Conservation (phyloP, 2,113 vertebrate genomes). For the Mesocricetus auratus region DNA sequence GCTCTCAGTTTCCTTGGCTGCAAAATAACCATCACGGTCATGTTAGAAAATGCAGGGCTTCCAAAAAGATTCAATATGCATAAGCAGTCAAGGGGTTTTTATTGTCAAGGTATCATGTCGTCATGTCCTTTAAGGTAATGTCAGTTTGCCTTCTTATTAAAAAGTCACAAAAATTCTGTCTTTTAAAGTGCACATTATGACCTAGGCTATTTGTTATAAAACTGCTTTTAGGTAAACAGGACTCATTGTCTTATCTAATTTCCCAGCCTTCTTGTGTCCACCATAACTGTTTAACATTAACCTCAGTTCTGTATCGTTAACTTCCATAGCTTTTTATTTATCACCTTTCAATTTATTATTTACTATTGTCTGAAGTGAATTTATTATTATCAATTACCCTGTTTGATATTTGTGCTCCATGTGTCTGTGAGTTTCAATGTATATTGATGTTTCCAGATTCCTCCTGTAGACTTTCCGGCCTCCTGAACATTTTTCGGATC, state of each 20-base stretch:
- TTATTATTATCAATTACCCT: not conserved
- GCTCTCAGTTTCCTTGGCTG: not conserved
- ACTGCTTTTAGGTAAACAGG: not conserved
- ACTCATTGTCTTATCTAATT: not conserved
- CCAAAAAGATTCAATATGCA: not conserved
- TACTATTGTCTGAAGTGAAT: no score
- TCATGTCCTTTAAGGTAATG: not conserved
- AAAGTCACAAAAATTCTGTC: not conserved
- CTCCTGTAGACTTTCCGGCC: not conserved
- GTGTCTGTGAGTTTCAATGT: not conserved
- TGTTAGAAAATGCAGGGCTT: not conserved
- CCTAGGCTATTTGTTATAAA: not conserved
- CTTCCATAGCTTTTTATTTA: not conserved
- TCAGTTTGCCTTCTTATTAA: not conserved
- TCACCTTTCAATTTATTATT: no score
- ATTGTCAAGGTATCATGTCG: not conserved
- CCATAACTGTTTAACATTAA: not conserved
- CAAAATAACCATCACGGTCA: not conserved
- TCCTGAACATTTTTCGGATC: not conserved
- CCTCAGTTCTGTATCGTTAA: not conserved
- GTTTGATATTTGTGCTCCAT: not conserved
- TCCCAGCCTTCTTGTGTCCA: not conserved
- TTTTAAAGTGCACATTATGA: not conserved
- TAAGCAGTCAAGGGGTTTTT: not conserved
- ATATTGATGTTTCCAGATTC: not conserved